Evolutionary conservation across 2,888 invertebrate species (phyloP), one percentile per base, ranked within the genome.

Genomic region (Pristionchus entomophagus): DNA sequence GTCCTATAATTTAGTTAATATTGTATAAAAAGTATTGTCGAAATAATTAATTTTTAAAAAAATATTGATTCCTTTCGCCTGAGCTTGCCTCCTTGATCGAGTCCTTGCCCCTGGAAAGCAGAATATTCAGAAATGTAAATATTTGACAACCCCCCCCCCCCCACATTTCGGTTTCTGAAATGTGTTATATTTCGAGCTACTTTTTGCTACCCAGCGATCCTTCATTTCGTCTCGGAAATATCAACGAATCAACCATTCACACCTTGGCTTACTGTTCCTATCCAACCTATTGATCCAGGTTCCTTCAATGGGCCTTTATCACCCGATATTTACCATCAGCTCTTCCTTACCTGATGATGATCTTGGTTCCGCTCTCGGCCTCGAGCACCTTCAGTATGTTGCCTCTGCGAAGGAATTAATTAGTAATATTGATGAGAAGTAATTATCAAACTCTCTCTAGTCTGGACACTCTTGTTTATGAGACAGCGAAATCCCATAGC

Each of bases 41-140:
- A 77, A 49, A 17, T 77, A 38, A 19, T 5, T 98, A 98, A 95
- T 98, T 98, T 95, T 98, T 98, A 90, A 98, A 95, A n/a, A 0
- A 69, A 19, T n/a, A n/a, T n/a, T n/a, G n/a, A n/a, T n/a, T 22
- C 69, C 69, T 82, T 82, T 35, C 84, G 19, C 56, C 26, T 35
- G 78, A 95, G 97, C 95, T 99, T 99, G 86, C 99, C 94, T 99
- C 99, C 94, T 99, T 99, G 69, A 99, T 98, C 8, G 98, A 99
- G 10, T 99, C 99, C 95, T 99, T 99, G 86, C 99, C 99, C 89
- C 99, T 89, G 87, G 45, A 88, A 80, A 17, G 19, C 32, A n/a
- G n/a, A n/a, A n/a, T n/a, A n/a, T n/a, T n/a, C n/a, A n/a, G 17
- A 51, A 1, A n/a, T 32, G 32, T 65, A 65, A n/a, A n/a, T n/a